Conservation (phyloP, 2,113 vertebrate species). For the Beaufortia kweichowensis region DNA sequence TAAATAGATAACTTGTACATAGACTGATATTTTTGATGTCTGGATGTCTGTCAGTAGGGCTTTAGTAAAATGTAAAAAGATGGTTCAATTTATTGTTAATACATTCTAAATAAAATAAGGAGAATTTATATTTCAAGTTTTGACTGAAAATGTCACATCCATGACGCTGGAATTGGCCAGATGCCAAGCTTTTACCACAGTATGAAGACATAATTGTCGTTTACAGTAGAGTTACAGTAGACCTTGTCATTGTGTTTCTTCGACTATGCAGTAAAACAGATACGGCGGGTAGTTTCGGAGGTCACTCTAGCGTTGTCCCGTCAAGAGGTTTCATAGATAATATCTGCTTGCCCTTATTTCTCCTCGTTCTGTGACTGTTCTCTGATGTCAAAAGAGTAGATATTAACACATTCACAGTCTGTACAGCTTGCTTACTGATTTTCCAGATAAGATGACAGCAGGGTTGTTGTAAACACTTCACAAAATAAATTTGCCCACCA, state of each 20-base stretch:
- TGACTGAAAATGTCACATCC: no score
- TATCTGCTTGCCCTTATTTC: constrained; percentile 23
- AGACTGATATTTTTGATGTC: no score
- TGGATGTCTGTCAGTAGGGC: no score
- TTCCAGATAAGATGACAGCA: constrained; percentile 22
- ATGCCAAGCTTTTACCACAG: background rate
- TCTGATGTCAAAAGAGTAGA: constrained; percentile 2
- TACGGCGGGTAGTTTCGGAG: background rate
- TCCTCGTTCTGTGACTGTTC: background rate
- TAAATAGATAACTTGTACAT: no score
- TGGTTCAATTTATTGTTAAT: no score
- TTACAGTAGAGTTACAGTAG: background rate
- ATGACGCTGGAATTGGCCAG: no score
- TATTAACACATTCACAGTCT: background rate
- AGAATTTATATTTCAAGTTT: no score
- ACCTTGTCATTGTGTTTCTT: no score
- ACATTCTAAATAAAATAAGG: no score
- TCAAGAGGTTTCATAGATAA: background rate
- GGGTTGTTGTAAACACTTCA: background rate
- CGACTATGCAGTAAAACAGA: background rate
- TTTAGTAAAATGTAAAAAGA: no score
- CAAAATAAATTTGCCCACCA: background rate
- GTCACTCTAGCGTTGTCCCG: background rate
- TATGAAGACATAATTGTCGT: background rate
- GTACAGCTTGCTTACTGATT: constrained; percentile 2